Conservation (phyloP, 2,888 invertebrate species). For the Clivina fossor region DNA sequence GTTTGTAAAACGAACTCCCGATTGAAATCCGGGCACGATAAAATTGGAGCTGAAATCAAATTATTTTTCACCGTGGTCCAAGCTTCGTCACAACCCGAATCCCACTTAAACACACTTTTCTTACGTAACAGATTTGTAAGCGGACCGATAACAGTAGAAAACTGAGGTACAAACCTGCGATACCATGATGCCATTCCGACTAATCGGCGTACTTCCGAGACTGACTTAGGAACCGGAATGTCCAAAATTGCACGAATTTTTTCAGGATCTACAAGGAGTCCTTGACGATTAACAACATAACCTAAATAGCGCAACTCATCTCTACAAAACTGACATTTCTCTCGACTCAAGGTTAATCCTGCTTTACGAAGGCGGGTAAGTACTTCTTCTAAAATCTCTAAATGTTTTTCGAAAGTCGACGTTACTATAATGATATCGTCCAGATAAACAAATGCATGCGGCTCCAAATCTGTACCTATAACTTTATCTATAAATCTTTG, state of each 20-base stretch:
- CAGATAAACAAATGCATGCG: constrained; percentile 2
- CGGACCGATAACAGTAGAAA: background rate
- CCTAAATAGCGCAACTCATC: constrained; percentile 3
- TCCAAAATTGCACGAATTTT: background rate
- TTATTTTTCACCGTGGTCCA: background rate
- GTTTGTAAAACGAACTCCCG: background rate
- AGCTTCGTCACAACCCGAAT: background rate
- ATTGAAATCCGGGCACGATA: background rate
- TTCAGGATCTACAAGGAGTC: background rate
- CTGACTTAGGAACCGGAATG: background rate
- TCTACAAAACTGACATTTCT: no score
- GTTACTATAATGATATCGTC: constrained; percentile 6
- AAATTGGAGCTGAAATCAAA: background rate
- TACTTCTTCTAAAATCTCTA: background rate
- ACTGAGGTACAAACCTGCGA: background rate
- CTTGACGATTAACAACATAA: background rate
- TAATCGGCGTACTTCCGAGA: background rate
- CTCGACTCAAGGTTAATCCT: background rate
- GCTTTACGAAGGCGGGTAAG: background rate
- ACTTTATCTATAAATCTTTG: background rate
- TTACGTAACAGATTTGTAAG: background rate
- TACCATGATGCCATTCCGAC: background rate
- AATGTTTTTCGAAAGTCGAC: background rate
- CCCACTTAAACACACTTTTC: background rate
- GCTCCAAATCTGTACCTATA: background rate